Percentiles rank a stretch among this genome's conserved stretches.
Conservation (phyloP, 1,140 invertebrate genomes). For the Micrasema minimum region DNA sequence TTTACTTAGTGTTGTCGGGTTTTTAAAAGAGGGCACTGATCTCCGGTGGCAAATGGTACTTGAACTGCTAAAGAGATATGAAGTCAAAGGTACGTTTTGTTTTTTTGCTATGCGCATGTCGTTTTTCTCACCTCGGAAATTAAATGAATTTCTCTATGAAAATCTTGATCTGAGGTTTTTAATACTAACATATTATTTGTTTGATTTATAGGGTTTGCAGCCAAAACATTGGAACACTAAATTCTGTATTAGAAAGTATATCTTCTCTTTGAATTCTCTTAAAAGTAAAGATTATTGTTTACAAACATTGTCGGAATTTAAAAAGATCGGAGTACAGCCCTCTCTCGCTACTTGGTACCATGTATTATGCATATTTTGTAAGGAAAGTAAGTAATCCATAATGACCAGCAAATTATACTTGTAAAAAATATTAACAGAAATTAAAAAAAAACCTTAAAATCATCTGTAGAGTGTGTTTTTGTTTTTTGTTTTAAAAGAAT, state of each 20-base stretch:
- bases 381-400: conserved; percentile 62
- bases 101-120: too few species aligned
- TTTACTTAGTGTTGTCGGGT: conserved; percentile 70
- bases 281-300: conserved; percentile 57
- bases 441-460: too few species aligned
- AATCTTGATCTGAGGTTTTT: too few species aligned
- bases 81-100: conserved; percentile 61
- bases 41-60: conserved; percentile 71
- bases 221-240: conserved; percentile 83
- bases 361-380: conserved; percentile 75
- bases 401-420: too few species aligned
- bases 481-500: too few species aligned
- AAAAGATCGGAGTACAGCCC: conserved; percentile 75
- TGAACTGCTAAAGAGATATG: conserved; percentile 73
- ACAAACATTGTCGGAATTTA: conserved; percentile 77
- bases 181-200: too few species aligned
- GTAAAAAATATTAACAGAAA: too few species aligned
- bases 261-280: neutral
- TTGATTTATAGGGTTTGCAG: conserved; percentile 58
- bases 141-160: too few species aligned
- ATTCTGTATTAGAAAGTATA: conserved; percentile 71
- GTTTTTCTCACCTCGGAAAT: too few species aligned
- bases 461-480: too few species aligned
- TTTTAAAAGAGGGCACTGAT: conserved; percentile 72
- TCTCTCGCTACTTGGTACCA: conserved; percentile 80